Evolutionary conservation across 2,888 invertebrate species (phyloP).

Genomic region (Stenodema calcarata): DNA sequence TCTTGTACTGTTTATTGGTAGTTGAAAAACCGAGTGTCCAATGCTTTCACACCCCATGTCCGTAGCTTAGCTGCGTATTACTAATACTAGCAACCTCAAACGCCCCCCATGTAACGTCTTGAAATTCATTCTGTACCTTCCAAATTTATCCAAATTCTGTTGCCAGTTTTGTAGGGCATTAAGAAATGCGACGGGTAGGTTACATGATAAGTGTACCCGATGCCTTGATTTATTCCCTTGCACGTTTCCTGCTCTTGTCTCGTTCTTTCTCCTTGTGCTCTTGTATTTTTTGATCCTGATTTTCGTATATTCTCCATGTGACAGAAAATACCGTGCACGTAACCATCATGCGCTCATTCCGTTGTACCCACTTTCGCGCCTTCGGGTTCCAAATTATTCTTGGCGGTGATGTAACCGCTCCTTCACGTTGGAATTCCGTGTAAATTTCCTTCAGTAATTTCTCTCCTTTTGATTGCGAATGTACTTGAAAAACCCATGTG

Average conservation of each 20-base stretch:
- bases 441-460: no score
- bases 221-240: background rate
- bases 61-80: conserved; percentile 19
- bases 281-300: background rate
- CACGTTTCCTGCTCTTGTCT: background rate
- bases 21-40: background rate
- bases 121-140: background rate
- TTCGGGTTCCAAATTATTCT: conserved; percentile 11
- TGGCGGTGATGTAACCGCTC: conserved; percentile 28
- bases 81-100: background rate
- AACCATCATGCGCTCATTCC: background rate
- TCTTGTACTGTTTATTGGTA: background rate
- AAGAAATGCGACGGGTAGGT: background rate
- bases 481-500: no score
- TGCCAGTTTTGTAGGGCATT: background rate
- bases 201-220: background rate
- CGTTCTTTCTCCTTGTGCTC: background rate
- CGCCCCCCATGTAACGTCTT: background rate
- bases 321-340: background rate
- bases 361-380: background rate
- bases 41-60: conserved; percentile 25
- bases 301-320: background rate
- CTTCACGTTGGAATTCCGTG: conserved; percentile 9
- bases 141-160: background rate
- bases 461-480: no score